A percentile compares a stretch with the other conserved stretches of the same genome.
phyloP scores from a whole-genome alignment of 2,888 invertebrate species.

The Desoria tigrina region DNA sequence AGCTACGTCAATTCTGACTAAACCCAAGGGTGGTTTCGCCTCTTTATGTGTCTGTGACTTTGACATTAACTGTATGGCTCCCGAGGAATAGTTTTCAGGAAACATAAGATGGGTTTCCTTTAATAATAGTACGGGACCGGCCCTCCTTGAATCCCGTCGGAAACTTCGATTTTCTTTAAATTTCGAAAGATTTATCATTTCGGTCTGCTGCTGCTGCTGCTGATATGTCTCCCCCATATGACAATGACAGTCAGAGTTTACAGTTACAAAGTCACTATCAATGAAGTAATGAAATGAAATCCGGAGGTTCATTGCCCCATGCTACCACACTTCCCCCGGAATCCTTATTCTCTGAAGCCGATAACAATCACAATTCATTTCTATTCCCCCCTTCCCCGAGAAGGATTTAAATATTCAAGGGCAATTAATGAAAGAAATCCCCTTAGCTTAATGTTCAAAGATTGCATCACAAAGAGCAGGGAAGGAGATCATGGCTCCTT shows the following conservation, averaged over 20 bases:
- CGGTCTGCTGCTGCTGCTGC: conserved; percentile 9
- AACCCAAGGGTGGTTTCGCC: conserved; percentile 14
- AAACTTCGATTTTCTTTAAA: conserved; percentile 29
- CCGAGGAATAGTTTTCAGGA: no score
- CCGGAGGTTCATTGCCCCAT: background rate
- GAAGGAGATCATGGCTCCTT: no score
- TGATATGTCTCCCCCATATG: conserved; percentile 17
- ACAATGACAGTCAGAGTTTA: conserved; percentile 18
- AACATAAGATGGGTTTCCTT: no score
- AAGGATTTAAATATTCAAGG: conserved; percentile 34
- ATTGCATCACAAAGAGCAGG: background rate
- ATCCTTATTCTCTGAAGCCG: conserved; percentile 1
- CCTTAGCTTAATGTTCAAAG: background rate
- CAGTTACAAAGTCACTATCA: no score
- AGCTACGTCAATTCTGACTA: conserved; percentile 16
- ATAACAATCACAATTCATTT: conserved; percentile 28
- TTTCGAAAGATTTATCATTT: conserved; percentile 27
- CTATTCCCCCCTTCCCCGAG: conserved; percentile 12
- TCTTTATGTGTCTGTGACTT: conserved; percentile 10
- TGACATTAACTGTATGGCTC: conserved; percentile 9
- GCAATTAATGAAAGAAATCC: conserved; percentile 51
- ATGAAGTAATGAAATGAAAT: conserved; percentile 5
- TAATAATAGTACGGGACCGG: background rate
- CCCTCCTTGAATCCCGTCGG: conserved; percentile 2
- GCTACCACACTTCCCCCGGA: background rate